Base-by-base conservation (phyloP, 2,888 invertebrate genomes). In the Hololepta plana region DNA sequence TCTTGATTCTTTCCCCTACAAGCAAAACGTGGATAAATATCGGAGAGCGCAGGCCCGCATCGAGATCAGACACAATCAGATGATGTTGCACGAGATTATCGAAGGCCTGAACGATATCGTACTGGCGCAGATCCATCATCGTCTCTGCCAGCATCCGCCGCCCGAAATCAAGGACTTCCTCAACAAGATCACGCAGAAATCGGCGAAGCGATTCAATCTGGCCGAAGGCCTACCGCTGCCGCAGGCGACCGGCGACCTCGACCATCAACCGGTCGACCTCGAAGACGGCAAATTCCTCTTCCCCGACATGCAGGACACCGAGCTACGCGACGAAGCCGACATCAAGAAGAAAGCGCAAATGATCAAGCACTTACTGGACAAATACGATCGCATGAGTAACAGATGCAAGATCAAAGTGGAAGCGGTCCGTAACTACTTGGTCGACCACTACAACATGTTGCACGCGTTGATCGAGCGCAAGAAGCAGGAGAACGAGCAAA, bases 351-450 rank as follows among this genome's bases (percentile, higher is more conserved):
- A 38, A 27, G 40, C 41, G 14, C 26, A 21, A 11, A 26, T 40
- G 25, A 35, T 54, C 11, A 37, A 40, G 24, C 39, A 41, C 15
- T 32, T 54, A 20, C 28, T 53, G 15, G 35, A 35, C 4, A 47
- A 44, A 32, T 54, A 47, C 35, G 35, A 48, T 15, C 37, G 41
- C 6, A 36, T 54, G 35, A 46, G 45, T 2, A 37, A 38, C 1
- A 37, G 37, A 6, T 50, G 48, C 27, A 47, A 47, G 29, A 37
- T 42, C 14, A 38, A 46, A 29, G 52, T 51, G 2, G 41, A 43
- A 32, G 46, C 49, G 1, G 47, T 54, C 3, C 45, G 45, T 27
- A 44, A 47, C 12, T 54, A 50, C 31, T 43, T 54, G n/a, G 36
- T 44, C 20, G 38, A 45, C 12, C 50, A 54, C 32, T 34, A 52